Conservation (phyloP, 2,888 invertebrate genomes). For the Drosophila mulleri region DNA sequence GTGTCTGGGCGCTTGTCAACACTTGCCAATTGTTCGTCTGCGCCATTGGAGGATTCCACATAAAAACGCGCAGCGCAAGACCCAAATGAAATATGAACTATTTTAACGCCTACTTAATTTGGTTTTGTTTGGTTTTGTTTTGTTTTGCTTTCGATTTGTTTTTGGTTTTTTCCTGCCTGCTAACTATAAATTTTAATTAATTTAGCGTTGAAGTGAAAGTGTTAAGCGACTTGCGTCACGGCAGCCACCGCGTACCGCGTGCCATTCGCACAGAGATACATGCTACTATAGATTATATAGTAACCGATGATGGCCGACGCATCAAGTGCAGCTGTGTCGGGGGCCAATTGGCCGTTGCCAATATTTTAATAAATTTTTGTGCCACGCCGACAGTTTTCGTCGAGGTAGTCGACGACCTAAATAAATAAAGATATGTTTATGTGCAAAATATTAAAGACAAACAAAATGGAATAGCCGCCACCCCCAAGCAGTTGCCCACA, state of each 20-base stretch:
- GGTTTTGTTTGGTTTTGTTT: constrained; percentile 76
- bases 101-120: constrained; percentile 85
- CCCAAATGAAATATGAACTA: constrained; percentile 83
- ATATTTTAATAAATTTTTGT: constrained; percentile 68
- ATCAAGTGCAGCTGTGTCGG: constrained; percentile 76
- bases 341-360: constrained; percentile 42
- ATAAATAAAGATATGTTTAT: constrained; percentile 84
- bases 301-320: constrained; percentile 21
- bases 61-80: constrained; percentile 49
- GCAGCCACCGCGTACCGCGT: constrained; percentile 23
- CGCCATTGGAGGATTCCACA: constrained; percentile 67
- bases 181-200: constrained; percentile 79
- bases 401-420: constrained; percentile 72
- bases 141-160: constrained; percentile 30
- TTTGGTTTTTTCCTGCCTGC: constrained; percentile 53
- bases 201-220: constrained; percentile 80
- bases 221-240: constrained; percentile 58
- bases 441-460: constrained; percentile 83
- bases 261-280: constrained; percentile 7
- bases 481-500: constrained; percentile 21
- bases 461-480: constrained; percentile 57
- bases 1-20: constrained; percentile 61
- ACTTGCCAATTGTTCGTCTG: constrained; percentile 80
- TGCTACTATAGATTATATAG: not conserved
- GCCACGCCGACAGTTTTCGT: constrained; percentile 56